Conservation (phyloP, 37 sponge, comb jelly and placozoan genomes). For the Halichondria panicea region DNA sequence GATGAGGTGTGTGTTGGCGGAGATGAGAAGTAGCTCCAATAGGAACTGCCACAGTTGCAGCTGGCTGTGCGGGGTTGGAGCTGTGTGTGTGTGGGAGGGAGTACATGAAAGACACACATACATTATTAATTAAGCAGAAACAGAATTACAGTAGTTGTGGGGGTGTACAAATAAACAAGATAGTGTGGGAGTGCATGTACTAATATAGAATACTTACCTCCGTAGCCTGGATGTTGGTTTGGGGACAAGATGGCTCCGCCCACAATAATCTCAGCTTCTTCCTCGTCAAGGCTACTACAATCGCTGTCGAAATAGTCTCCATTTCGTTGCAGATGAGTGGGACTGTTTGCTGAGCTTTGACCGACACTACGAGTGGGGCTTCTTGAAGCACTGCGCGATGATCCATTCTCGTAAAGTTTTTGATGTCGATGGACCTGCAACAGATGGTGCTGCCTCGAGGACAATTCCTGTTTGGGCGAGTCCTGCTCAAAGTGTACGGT, state of each 20-base stretch:
- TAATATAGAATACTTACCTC: neutral
- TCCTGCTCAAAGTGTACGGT: neutral
- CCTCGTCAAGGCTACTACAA: neutral
- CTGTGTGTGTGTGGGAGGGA: neutral
- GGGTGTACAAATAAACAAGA: too few species aligned
- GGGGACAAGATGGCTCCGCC: conserved; percentile 6
- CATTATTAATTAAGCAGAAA: neutral
- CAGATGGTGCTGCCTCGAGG: conserved; percentile 12
- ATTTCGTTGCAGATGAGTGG: neutral
- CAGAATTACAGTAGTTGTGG: too few species aligned
- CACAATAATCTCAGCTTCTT: neutral
- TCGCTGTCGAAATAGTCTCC: neutral
- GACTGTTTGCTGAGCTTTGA: neutral
- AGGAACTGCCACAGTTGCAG: conserved; percentile 93
- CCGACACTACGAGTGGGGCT: neutral
- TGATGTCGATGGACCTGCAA: conserved; percentile 21
- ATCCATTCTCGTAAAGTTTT: neutral
- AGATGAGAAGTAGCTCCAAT: conserved; percentile 79
- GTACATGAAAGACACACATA: too few species aligned
- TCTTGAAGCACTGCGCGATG: neutral
- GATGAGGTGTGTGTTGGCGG: conserved; percentile 62
- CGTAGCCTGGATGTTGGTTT: neutral
- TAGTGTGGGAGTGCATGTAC: neutral
- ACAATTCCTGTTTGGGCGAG: neutral
- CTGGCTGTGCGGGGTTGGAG: neutral